phyloP scores from a whole-genome alignment of 2,888 invertebrate genomes.

The Amphipoea oculea region DNA sequence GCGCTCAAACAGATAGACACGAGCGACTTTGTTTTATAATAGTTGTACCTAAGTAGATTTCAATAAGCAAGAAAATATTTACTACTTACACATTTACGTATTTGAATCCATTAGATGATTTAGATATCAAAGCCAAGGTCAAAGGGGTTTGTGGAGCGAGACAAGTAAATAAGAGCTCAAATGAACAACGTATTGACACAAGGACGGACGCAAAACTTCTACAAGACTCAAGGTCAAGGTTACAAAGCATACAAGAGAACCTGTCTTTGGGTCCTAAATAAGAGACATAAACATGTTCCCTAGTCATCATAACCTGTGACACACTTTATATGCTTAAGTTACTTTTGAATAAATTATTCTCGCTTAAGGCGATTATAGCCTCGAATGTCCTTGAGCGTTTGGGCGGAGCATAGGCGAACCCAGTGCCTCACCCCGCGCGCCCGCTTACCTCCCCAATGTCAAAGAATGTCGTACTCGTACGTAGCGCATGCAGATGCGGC shows the following conservation, averaged over 20 bases:
- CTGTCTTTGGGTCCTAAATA: background rate
- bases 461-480: no score
- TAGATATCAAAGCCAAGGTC: conserved; percentile 9
- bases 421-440: no score
- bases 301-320: background rate
- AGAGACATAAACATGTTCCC: background rate
- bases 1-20: background rate
- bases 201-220: background rate
- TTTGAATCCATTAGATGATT: background rate
- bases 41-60: background rate
- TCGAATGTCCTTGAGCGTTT: no score
- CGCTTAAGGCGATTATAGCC: no score
- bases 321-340: background rate
- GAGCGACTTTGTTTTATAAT: background rate
- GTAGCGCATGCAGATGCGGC: no score
- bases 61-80: background rate
- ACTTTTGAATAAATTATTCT: conserved; percentile 4
- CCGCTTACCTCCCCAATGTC: no score
- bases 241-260: background rate
- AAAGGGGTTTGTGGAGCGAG: background rate
- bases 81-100: background rate
- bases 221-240: conserved; percentile 30
- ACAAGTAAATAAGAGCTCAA: conserved; percentile 9
- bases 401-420: no score
- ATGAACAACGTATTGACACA: background rate